Evolutionary conservation across 2,113 vertebrate genomes (phyloP), one percentile per base, ranked within the genome.

Genomic region (Paracanthobrama guichenoti): DNA sequence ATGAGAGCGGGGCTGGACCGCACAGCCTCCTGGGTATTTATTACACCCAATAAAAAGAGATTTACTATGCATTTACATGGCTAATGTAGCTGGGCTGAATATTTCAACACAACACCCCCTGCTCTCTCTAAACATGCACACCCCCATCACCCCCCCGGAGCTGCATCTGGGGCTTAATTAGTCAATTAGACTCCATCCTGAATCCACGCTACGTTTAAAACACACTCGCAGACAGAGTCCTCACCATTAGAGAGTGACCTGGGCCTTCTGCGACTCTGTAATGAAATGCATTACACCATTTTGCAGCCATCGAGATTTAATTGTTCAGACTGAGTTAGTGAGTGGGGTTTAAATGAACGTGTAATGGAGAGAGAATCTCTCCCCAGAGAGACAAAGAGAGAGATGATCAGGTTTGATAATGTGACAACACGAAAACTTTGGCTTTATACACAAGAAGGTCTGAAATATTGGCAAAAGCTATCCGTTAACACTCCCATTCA

Each of bases 31-130:
- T 92, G 93, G 91, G 92, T 94, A 94, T 95, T 95, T 95, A 95
- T 94, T 94, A 94, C 93, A 93, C 93, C 92, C 93, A 94, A 95
- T 95, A 95, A 95, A 95, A 94, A 92, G 92, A 93, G 93, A 95
- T 95, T 95, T 94, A 94, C 92, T 91, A 89, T 91, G 90, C 93
- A 95, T 95, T 94, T 94, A 94, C 94, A 94, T 94, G 93, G 90
- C 90, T 94, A 95, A 95, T 95, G 94, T 91, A 93, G 90, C 88
- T 89, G 89, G 91, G 84, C 62, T 72, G 57, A 71, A 39, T 85
- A 86, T 88, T 88, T 86, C 78, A 79, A 83, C 76, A 75, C 71
- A 83, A 84, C 84, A 86, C 78, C 84, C 44, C 92, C 91, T 90
- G 92, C 90, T 88, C 92, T 91, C 90, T 59, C 89, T 87, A 79